A percentile compares a stretch with the other conserved stretches of the same genome.
Evolutionary conservation across 2,888 invertebrate genomes (phyloP).

Genomic region (Coelogynopora nodosa): DNA sequence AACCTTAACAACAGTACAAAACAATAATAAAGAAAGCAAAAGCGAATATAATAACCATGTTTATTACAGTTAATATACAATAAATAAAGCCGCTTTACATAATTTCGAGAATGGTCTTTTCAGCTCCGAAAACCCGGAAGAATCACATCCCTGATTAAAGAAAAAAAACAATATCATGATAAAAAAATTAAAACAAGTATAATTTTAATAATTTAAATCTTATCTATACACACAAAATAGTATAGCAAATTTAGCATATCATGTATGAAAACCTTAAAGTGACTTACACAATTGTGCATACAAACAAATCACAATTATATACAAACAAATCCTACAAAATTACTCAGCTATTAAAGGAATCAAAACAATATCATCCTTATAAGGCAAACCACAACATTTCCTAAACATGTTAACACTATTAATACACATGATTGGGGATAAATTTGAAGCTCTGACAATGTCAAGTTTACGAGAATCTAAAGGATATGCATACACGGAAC

Average conservation of each 20-base stretch:
- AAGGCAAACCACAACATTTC: slow-evolving; percentile 23
- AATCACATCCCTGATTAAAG: too few relatives aligned
- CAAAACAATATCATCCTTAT: not conserved
- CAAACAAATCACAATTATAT: not conserved
- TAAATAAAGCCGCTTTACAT: too few relatives aligned
- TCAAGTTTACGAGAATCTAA: not conserved
- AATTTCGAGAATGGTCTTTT: too few relatives aligned
- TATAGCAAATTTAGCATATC: not conserved
- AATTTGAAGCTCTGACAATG: not conserved
- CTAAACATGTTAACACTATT: not conserved
- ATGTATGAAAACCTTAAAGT: not conserved
- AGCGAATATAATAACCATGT: too few relatives aligned
- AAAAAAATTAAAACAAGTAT: not conserved
- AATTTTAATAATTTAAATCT: not conserved
- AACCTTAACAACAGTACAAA: too few relatives aligned
- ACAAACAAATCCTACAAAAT: not conserved
- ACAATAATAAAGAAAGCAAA: too few relatives aligned
- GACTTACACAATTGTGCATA: not conserved
- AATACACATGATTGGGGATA: not conserved
- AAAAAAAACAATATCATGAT: not conserved
- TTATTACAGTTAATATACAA: too few relatives aligned
- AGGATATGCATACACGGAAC: slow-evolving; percentile 3
- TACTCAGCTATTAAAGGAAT: not conserved
- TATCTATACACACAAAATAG: not conserved
- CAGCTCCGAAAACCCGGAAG: too few relatives aligned